Evolutionary conservation across 2,888 invertebrate genomes (phyloP).

Genomic region (Oxyteleia sp.): DNA sequence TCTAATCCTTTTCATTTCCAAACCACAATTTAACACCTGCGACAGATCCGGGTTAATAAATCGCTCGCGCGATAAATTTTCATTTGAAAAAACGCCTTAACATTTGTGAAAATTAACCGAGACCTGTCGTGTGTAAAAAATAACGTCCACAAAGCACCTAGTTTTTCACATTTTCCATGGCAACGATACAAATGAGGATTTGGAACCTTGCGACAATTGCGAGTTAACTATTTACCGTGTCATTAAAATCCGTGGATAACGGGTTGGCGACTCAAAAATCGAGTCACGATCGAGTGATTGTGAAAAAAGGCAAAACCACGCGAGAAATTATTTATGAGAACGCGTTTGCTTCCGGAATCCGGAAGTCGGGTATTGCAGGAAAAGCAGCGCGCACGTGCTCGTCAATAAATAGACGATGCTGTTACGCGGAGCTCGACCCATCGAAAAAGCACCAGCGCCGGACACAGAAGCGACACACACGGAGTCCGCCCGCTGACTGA

Average conservation of each 20-base stretch:
- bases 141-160: not conserved
- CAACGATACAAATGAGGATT: too few relatives aligned
- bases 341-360: constrained; percentile 18
- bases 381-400: constrained; percentile 44
- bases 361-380: constrained; percentile 19
- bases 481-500: constrained; percentile 43
- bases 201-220: too few relatives aligned
- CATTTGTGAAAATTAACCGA: too few relatives aligned
- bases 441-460: constrained; percentile 17
- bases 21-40: not conserved
- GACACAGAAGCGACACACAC: constrained; percentile 18
- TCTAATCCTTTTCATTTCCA: not conserved
- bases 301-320: constrained; percentile 25
- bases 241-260: not conserved
- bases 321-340: constrained; percentile 26
- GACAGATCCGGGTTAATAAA: not conserved
- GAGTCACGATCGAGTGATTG: not conserved
- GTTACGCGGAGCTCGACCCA: constrained; percentile 23
- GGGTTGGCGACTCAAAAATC: not conserved
- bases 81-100: too few relatives aligned
- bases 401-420: constrained; percentile 31
- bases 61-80: not conserved
- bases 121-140: not conserved
- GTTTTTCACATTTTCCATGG: too few relatives aligned
- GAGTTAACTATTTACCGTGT: not conserved